phyloP scores from a whole-genome alignment of 1,140 invertebrate species.

The Onthophagus taurus region DNA sequence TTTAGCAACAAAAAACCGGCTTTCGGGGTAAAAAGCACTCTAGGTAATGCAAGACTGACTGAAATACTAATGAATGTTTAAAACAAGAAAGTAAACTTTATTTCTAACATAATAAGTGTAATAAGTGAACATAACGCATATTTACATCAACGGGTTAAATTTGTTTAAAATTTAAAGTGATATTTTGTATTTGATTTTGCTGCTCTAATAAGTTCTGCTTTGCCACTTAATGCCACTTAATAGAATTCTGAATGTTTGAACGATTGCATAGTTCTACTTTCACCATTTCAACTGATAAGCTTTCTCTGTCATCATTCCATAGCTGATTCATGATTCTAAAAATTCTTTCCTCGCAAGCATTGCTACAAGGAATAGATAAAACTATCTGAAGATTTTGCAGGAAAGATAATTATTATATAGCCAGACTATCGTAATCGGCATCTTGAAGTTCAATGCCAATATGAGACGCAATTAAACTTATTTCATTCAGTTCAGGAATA shows the following conservation, averaged over 20 bases:
- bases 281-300: slow-evolving; percentile 5
- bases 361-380: slow-evolving; percentile 9
- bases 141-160: neutral
- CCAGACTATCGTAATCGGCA: slow-evolving; percentile 8
- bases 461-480: slow-evolving; percentile 4
- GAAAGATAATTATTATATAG: slow-evolving; percentile 10
- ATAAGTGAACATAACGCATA: neutral
- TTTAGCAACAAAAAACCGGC: neutral
- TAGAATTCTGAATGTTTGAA: neutral
- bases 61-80: slow-evolving; percentile 1
- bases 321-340: slow-evolving; percentile 4
- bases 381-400: slow-evolving; percentile 5
- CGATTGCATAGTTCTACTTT: slow-evolving; percentile 7
- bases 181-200: slow-evolving; percentile 6
- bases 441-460: slow-evolving; percentile 8
- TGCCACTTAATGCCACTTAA: neutral
- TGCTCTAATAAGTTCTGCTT: slow-evolving; percentile 4
- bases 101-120: neutral
- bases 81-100: slow-evolving; percentile 7
- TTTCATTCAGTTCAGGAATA: slow-evolving; percentile 9
- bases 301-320: slow-evolving; percentile 9
- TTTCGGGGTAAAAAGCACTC: neutral
- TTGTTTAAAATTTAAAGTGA: slow-evolving; percentile 7
- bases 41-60: too few species aligned
- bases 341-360: slow-evolving; percentile 8